These are phyloP conservation scores for Cecidostiba fungosa DNA, from an alignment of 2,888 invertebrate species.

Conservation along the genomic window DNA sequence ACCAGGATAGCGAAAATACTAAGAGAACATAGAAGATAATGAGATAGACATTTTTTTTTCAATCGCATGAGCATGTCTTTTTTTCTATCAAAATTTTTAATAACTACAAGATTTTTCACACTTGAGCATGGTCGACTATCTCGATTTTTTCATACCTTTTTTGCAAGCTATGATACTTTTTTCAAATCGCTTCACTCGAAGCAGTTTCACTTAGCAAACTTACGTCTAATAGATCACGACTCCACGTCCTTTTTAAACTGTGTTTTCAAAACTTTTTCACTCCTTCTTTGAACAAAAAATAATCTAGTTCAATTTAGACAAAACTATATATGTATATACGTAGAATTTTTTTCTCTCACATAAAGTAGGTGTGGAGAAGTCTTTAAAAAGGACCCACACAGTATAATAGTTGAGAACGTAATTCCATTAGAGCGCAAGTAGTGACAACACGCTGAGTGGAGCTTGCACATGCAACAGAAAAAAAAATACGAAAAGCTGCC, in stretches of 20 bases:
- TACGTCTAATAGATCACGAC: constrained; percentile 31
- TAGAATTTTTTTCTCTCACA: neutral
- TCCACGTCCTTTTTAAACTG: constrained; percentile 42
- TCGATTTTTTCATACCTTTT: constrained; percentile 42
- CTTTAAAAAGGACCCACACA: constrained; percentile 40
- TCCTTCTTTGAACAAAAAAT: too few relatives aligned
- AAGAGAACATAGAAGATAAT: constrained; percentile 8
- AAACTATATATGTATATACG: neutral
- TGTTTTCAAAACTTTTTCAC: neutral
- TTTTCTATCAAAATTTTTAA: constrained; percentile 3
- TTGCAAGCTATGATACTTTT: constrained; percentile 40
- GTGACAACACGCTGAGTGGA: constrained; percentile 68
- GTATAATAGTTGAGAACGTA: constrained; percentile 25
- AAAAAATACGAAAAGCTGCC: constrained; percentile 24
- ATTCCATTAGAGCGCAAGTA: constrained; percentile 45
- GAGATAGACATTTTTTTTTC: neutral
- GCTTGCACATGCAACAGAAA: constrained; percentile 61
- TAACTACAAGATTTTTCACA: neutral
- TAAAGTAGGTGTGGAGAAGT: constrained; percentile 17
- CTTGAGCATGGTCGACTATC: constrained; percentile 60
- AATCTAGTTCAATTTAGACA: neutral
- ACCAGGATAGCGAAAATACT: neutral
- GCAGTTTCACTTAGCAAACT: constrained; percentile 56
- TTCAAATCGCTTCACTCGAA: constrained; percentile 41
- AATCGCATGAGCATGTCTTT: constrained; percentile 42